Evolutionary conservation across 2,113 vertebrate genomes (phyloP).

Genomic region (Porphyrio hochstetteri): DNA sequence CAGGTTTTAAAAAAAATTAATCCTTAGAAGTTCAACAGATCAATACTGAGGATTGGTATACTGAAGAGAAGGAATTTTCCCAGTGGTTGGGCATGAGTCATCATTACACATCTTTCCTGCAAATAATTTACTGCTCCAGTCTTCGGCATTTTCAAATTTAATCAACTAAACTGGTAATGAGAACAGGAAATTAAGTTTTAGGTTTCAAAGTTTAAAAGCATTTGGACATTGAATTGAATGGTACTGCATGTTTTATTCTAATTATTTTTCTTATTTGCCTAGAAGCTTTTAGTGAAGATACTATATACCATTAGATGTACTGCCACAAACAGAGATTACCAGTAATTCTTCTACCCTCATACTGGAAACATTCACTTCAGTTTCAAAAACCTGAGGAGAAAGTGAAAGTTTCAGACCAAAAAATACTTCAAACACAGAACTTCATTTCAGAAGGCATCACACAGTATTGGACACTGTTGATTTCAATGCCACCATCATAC

Average conservation of each 20-base stretch:
- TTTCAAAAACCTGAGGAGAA: background rate
- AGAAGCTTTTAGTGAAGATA: background rate
- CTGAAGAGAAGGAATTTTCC: background rate
- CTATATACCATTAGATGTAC: background rate
- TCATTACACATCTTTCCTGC: background rate
- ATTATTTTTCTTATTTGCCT: background rate
- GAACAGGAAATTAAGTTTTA: constrained; percentile 28
- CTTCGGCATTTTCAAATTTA: constrained; percentile 19
- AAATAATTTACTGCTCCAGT: background rate
- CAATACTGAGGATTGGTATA: background rate
- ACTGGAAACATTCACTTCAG: background rate
- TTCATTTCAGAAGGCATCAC: background rate
- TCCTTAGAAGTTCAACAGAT: background rate
- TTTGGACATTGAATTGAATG: background rate
- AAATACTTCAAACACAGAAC: background rate
- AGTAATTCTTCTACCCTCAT: background rate
- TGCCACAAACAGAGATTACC: background rate
- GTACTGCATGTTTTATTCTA: background rate
- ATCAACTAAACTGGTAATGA: background rate
- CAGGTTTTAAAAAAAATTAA: background rate
- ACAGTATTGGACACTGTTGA: background rate
- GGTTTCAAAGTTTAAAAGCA: constrained; percentile 26
- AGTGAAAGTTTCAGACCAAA: background rate
- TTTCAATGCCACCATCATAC: background rate
- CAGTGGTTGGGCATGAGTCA: background rate